Percentiles rank a stretch among this genome's conserved stretches.
Conservation (phyloP, 2,113 vertebrate genomes). For the Leptobrachium ailaonicum region DNA sequence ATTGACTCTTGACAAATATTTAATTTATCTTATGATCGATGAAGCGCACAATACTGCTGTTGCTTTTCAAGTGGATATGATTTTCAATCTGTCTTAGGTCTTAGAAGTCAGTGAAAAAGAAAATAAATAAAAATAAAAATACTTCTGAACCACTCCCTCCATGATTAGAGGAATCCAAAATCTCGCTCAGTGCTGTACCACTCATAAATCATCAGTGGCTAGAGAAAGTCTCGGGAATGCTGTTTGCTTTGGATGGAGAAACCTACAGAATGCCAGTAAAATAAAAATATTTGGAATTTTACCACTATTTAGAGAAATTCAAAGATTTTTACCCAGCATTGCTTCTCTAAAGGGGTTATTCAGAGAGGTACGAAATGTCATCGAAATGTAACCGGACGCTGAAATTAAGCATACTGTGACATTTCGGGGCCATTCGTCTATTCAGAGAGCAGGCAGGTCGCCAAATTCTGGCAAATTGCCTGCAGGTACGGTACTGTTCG, state of each 20-base stretch:
- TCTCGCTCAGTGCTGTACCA: conserved; percentile 6
- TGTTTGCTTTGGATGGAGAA: conserved; percentile 17
- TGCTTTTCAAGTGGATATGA: background rate
- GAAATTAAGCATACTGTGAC: no score
- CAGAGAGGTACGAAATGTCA: no score
- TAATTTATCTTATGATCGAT: background rate
- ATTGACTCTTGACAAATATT: background rate
- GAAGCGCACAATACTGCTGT: background rate
- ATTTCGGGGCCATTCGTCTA: no score
- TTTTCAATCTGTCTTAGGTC: background rate
- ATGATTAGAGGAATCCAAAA: conserved; percentile 25
- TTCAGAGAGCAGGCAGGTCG: no score
- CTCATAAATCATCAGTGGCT: conserved; percentile 14
- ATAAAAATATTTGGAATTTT: conserved; percentile 28
- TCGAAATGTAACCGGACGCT: no score
- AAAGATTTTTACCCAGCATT: no score
- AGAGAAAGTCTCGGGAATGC: conserved; percentile 5
- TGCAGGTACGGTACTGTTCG: no score
- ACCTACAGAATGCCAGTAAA: background rate
- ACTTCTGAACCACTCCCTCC: conserved; percentile 10
- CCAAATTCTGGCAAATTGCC: no score
- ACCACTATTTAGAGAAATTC: background rate
- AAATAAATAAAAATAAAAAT: conserved; percentile 17
- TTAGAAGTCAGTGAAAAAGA: background rate
- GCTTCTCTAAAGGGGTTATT: no score